phyloP scores from a whole-genome alignment of 2,888 invertebrate species.

The Sepiola atlantica region DNA sequence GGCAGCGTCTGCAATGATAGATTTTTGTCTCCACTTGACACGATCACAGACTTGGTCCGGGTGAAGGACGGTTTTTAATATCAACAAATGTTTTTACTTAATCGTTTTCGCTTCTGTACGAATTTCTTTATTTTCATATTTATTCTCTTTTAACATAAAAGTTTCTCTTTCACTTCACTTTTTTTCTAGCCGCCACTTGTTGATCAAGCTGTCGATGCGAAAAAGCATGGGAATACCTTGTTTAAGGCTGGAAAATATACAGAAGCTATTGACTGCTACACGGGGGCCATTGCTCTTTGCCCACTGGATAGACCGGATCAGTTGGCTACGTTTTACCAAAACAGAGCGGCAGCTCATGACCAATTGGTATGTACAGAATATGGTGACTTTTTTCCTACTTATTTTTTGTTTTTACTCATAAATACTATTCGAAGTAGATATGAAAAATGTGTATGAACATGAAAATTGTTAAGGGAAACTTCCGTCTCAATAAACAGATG shows the following conservation, averaged over 20 bases:
- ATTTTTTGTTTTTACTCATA: no score
- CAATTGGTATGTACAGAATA: slow-evolving; percentile 79
- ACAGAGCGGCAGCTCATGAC: slow-evolving; percentile 96
- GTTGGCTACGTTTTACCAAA: slow-evolving; percentile 95
- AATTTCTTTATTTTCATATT: not conserved
- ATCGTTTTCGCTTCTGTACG: not conserved
- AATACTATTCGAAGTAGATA: no score
- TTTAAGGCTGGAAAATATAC: slow-evolving; percentile 76
- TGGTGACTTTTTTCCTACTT: no score
- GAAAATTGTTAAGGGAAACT: no score
- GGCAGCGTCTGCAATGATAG: no score
- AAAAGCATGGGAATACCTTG: slow-evolving; percentile 76
- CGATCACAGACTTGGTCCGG: no score
- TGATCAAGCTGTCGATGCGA: slow-evolving; percentile 78
- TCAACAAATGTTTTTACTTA: no score
- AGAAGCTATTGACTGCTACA: slow-evolving; percentile 76
- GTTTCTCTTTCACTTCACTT: not conserved
- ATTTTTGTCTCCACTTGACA: no score
- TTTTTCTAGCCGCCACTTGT: not conserved
- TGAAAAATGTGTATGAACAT: no score
- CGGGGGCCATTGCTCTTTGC: slow-evolving; percentile 76
- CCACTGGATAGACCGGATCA: slow-evolving; percentile 81
- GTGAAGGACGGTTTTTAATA: no score
- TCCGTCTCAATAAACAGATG: no score
- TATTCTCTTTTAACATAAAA: not conserved